Conservation (phyloP, 2,797 vertebrate species). For the Heteromormyrus szaboi region DNA sequence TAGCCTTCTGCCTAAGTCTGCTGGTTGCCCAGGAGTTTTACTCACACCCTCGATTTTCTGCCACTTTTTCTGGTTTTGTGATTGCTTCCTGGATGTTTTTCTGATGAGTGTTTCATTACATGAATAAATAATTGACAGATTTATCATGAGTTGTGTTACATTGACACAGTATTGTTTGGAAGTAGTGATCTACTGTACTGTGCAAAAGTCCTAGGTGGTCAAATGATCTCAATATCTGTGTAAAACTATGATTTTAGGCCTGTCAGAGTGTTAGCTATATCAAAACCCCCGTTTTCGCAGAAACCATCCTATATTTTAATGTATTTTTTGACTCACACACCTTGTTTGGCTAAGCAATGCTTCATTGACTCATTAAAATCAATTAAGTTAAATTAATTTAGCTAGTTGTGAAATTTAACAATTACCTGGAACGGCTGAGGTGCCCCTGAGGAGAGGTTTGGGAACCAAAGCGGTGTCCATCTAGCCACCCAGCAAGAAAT, state of each 20-base stretch:
- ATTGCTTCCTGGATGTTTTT: background rate
- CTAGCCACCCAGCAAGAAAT: background rate
- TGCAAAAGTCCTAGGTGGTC: background rate
- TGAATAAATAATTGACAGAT: background rate
- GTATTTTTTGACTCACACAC: background rate
- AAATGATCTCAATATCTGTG: background rate
- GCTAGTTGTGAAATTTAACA: background rate
- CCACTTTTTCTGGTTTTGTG: background rate
- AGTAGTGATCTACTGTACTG: background rate
- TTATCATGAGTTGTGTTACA: background rate
- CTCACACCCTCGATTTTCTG: background rate
- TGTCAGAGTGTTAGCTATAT: background rate
- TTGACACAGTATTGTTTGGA: background rate
- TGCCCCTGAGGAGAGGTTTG: background rate
- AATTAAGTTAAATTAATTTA: background rate
- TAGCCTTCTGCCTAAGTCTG: background rate
- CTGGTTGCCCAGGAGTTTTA: background rate
- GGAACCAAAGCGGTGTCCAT: background rate
- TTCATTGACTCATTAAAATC: background rate
- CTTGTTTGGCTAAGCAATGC: background rate
- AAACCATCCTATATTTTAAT: background rate
- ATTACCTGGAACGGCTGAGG: background rate
- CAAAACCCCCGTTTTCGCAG: background rate
- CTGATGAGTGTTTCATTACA: background rate
- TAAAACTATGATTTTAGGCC: background rate